A percentile compares a stretch with the other conserved stretches of the same genome.
These are phyloP conservation scores for Triplophysa siluroides DNA, from an alignment of 2,113 vertebrate species.

Conservation along the genomic window DNA sequence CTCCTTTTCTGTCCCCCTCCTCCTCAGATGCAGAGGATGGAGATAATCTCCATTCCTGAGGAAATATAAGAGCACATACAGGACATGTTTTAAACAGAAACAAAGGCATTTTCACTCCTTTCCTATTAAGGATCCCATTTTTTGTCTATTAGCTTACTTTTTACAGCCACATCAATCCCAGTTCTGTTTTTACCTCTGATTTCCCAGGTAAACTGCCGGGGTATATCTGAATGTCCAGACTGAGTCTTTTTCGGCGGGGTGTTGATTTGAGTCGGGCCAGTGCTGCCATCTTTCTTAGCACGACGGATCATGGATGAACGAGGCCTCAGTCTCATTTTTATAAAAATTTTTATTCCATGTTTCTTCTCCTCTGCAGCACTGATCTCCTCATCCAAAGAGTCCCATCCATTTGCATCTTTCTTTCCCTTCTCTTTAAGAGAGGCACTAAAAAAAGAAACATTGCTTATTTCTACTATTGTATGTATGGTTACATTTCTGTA, in stretches of 20 bases:
- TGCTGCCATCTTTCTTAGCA: conserved; percentile 29
- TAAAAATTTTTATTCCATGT: conserved; percentile 62
- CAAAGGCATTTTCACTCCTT: background rate
- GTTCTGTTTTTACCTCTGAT: conserved; percentile 18
- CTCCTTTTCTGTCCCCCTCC: conserved; percentile 59
- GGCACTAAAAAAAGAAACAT: background rate
- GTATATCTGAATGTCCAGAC: background rate
- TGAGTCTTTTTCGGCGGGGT: conserved; percentile 47
- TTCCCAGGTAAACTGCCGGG: conserved; percentile 47
- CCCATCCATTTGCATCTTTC: conserved; percentile 52
- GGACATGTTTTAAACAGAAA: background rate
- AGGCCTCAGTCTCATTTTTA: conserved; percentile 63
- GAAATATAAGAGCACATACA: background rate
- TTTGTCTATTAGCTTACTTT: background rate
- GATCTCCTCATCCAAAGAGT: conserved; percentile 59
- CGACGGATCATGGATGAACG: background rate
- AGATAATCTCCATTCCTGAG: conserved; percentile 47
- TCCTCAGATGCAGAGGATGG: conserved; percentile 67
- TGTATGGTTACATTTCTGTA: too few relatives aligned
- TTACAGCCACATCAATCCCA: background rate
- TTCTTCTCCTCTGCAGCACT: conserved; percentile 69
- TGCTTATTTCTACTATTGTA: background rate
- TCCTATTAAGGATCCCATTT: too few relatives aligned
- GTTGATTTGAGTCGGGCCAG: conserved; percentile 29
- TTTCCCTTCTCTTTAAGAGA: conserved; percentile 32